A percentile compares a stretch with the other conserved stretches of the same genome.
phyloP scores from a whole-genome alignment of 2,113 vertebrate species.

The Microcebus ravelobensis region DNA sequence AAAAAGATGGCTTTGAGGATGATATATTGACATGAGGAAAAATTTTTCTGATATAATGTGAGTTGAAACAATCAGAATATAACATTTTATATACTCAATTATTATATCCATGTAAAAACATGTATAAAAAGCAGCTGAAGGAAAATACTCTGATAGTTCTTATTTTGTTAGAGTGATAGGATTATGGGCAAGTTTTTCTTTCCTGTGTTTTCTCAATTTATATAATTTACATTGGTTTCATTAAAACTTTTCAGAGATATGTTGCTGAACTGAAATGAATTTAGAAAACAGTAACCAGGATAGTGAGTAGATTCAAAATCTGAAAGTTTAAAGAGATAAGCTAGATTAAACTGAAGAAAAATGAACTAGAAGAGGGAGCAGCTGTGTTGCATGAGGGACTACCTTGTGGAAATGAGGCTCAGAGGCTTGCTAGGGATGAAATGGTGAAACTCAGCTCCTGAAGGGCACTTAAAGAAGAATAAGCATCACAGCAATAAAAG shows the following conservation, averaged over 20 bases:
- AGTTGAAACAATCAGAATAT: neutral
- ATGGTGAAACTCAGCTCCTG: neutral
- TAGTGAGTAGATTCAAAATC: neutral
- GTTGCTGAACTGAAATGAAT: neutral
- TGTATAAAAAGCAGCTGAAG: neutral
- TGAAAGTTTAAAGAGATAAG: neutral
- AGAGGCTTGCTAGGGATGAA: neutral
- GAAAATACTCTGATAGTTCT: neutral
- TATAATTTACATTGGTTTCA: conserved; percentile 11
- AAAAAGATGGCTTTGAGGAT: neutral
- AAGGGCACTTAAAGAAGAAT: neutral
- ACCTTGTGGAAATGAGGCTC: neutral
- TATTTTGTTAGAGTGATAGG: neutral
- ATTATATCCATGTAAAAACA: conserved; percentile 9
- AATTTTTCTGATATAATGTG: neutral
- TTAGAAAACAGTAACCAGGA: neutral
- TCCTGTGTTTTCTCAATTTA: neutral
- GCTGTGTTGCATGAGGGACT: neutral
- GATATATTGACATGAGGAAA: neutral
- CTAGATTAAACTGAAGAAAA: neutral
- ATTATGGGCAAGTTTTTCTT: neutral
- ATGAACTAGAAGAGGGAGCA: neutral
- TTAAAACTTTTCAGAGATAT: neutral
- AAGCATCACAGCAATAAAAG: neutral
- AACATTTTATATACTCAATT: conserved; percentile 2